Base-by-base conservation (phyloP, 2,797 vertebrate genomes). In the Falco cherrug region DNA sequence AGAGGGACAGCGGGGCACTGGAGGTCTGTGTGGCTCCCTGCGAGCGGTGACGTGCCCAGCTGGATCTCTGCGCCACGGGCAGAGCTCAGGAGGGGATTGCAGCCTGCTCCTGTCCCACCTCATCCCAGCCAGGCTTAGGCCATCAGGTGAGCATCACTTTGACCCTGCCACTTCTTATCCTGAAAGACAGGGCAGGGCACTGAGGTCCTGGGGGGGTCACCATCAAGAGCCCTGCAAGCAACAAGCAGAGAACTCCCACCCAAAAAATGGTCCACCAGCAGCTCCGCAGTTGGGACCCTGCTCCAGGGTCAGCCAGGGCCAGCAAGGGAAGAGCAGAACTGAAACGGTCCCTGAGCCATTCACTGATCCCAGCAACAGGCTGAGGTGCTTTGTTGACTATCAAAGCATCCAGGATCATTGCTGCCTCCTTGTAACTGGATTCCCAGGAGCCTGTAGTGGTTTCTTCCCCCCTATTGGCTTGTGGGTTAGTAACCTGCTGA, bases 121-220 rank as follows among this genome's bases (percentile, higher is more conserved):
- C 1, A 0, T 45, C 60, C 41, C 54, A 60, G 41, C 56, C 39
- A 73, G 86, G 84, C 48, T 83, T 41, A 47, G 57, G 47, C 65
- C 33, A 71, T 33, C 91, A 87, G 86, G 93, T 92, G 54, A 97
- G 91, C 71, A 47, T 60, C 26, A 43, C 21, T 64, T 78, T 82
- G 2, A 2, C 75, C n/a, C 57, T 45, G 12, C 31, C n/a, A 33
- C 31, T 31, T 89, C 41, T n/a, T 21, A 7, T 37, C 33, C 60
- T 5, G 3, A 90, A 90, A 73, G 0, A 0, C 54, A 71, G 73
- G 41, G 29, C 71, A 83, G 73, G 61, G 60, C 73, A 67, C 41
- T 0, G 2, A 41, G 41, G 39, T 53, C 51, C 48, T 3, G 0
- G 16, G 16, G 33, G 39, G 22, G 15, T 69, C 39, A 54, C 28